phyloP scores from a whole-genome alignment of 2,113 vertebrate genomes.

The Vulpes lagopus region DNA sequence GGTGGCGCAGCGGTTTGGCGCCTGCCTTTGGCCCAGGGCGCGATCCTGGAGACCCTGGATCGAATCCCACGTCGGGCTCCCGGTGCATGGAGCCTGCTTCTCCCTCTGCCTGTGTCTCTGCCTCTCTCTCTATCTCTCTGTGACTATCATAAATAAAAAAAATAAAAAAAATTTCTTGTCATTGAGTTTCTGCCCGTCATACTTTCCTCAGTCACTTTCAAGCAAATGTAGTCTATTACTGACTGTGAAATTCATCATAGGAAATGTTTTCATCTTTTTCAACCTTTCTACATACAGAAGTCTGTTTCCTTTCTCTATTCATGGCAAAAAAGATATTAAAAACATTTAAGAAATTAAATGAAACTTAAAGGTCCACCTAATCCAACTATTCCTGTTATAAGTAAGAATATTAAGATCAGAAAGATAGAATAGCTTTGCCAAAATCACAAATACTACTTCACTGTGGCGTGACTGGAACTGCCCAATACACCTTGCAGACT shows the following conservation, averaged over 20 bases:
- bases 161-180: conserved; percentile 56
- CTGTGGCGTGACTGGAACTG: background rate
- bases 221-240: background rate
- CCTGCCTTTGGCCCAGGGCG: too few relatives aligned
- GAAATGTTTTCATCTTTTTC: conserved; percentile 50
- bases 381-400: background rate
- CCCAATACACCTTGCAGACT: background rate
- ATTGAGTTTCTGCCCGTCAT: background rate
- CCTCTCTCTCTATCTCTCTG: too few relatives aligned
- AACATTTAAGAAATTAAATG: background rate
- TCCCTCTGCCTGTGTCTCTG: too few relatives aligned
- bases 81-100: too few relatives aligned
- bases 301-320: conserved; percentile 9
- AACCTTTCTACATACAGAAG: conserved; percentile 37
- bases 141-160: too few relatives aligned
- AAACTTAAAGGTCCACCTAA: conserved; percentile 37
- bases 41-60: too few relatives aligned
- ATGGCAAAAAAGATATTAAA: conserved; percentile 55
- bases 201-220: conserved; percentile 44
- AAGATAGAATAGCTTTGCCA: background rate
- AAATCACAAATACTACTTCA: conserved; percentile 32
- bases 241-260: background rate
- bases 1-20: too few relatives aligned
- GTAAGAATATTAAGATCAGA: conserved; percentile 15
- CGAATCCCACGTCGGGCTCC: too few relatives aligned